Evolutionary conservation across 2,888 invertebrate genomes (phyloP), one percentile per base, ranked within the genome.

Genomic region (Campaea margaritaria): DNA sequence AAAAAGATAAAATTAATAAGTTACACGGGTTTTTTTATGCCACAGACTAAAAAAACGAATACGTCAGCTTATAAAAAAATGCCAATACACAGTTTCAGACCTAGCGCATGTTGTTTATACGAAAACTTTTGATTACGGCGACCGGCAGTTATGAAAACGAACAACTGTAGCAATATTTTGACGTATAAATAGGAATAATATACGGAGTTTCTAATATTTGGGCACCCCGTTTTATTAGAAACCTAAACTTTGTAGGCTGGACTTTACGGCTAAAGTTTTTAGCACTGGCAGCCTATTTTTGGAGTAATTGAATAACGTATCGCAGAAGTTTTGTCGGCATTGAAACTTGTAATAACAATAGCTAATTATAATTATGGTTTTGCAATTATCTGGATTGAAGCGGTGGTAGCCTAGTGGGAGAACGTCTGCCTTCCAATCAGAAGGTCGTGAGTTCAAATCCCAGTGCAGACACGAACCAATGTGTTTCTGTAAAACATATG

Each of bases 71-170:
- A 21, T 2, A n/a, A 10, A 36, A 36, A 10, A 55, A 64, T 59
- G 58, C 55, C 62, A 59, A 70, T 73, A 73, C 72, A 31, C 45
- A 41, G 62, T 67, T 67, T 48, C 21, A 41, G 12, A 64, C 62
- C 62, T 58, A 58, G 64, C 51, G 61, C 59, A 48, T 65, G 58
- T 62, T 70, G 69, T 76, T 75, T 75, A 76, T 70, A 67, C 59
- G 72, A 69, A 76, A 77, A 77, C 68, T 77, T 77, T 75, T 76
- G 75, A 76, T 76, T 77, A 70, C 71, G 62, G 65, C 68, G 61
- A 67, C 57, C 59, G 58, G 58, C 60, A 65, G 61, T 60, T 60
- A 55, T 55, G 62, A 60, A 60, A 63, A 64, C 64, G 58, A 64
- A 67, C 70, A 74, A 76, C 69, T 68, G 67, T 67, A 68, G 71